Evolutionary conservation across 2,888 invertebrate species (phyloP), one percentile per base, ranked within the genome.

Genomic region (Pheosia gnoma): DNA sequence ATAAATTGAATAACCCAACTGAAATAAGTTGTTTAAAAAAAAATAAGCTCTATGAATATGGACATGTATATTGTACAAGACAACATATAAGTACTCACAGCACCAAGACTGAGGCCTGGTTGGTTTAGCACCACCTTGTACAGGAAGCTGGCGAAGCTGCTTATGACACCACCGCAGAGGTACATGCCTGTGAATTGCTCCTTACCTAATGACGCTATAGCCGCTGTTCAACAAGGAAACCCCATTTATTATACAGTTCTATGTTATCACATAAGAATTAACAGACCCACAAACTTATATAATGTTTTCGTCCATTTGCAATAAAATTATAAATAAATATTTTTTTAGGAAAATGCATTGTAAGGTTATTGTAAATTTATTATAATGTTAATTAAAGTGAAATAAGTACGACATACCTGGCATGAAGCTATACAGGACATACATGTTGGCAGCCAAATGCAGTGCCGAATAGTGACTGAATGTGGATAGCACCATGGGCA

Each of bases 381-480:
- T 25, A 25, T 25, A 25, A 25, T 25, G 25, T 25, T 25, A 25
- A 25, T 25, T 25, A 2, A 25, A 25, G 25, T 25, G 25, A 25
- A 25, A 25, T 25, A 25, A 25, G 43, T 51, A 0, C 57, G 43
- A 62, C 67, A 70, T 78, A 93, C 93, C 93, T 86, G 93, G 93
- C 93, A 93, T 95, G 82, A 98, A 98, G 83, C 97, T 97, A 87
- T 98, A 97, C 39, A 99, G 93, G 53, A 98, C 99, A 91, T 97
- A 99, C 99, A 99, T 99, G 89, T 99, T 99, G 60, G 97, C 96
- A 74, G 96, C 96, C 65, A 99, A 94, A 91, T 99, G 99, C 69
- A 98, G 90, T 49, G 95, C 88, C 1, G 97, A 97, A 80, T 97
- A 96, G 86, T 99, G 99, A 80, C 99, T 99, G 89, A 99, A 99